phyloP scores from a whole-genome alignment of 2,113 vertebrate species.

The Mus spicilegus region DNA sequence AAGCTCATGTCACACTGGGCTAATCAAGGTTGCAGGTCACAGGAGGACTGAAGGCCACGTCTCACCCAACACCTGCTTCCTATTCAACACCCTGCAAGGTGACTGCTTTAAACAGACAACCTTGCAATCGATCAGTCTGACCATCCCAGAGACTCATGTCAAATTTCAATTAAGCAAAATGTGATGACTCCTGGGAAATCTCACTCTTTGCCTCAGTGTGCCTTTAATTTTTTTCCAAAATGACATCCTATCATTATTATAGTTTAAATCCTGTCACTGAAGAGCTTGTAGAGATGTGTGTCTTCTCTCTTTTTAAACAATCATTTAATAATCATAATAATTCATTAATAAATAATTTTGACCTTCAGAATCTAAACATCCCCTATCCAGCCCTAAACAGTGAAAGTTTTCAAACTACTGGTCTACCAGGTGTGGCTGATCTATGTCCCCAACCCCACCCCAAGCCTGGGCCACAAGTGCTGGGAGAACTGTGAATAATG shows the following conservation, averaged over 20 bases:
- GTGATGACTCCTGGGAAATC: background rate
- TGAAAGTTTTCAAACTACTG: background rate
- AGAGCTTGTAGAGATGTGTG: background rate
- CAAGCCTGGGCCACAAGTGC: too few species aligned
- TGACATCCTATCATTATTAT: background rate
- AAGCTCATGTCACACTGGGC: background rate
- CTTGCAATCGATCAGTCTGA: background rate
- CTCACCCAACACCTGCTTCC: background rate
- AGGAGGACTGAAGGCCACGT: background rate
- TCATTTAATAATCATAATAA: too few species aligned
- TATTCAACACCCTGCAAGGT: background rate
- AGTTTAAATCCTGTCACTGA: constrained; percentile 22
- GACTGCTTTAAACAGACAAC: background rate
- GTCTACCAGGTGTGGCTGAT: background rate
- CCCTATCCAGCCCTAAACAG: background rate
- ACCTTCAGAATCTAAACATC: background rate
- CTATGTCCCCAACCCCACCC: background rate
- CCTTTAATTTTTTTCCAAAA: background rate
- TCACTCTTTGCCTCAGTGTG: background rate
- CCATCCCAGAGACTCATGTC: background rate
- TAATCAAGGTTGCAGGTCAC: rapidly evolving
- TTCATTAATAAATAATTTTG: too few species aligned
- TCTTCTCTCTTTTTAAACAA: constrained; percentile 26
- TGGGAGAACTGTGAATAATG: background rate
- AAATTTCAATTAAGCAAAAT: background rate